These are phyloP conservation scores for Meiosimyza platycephala DNA, from an alignment of 2,888 invertebrate genomes.

Conservation along the genomic window DNA sequence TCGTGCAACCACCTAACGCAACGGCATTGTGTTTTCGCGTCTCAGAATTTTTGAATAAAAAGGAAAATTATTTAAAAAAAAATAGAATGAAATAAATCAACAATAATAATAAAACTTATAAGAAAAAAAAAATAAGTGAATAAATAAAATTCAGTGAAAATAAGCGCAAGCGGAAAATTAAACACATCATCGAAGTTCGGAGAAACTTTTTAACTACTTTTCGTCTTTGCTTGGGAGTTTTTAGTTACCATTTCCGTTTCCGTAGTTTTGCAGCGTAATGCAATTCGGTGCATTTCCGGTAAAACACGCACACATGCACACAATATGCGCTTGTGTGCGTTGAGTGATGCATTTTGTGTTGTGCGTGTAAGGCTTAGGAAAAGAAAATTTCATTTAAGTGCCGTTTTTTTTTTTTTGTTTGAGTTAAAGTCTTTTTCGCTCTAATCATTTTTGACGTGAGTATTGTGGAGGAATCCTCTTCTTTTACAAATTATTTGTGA, in stretches of 20 bases:
- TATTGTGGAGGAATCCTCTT: neutral
- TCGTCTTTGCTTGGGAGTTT: conserved; percentile 34
- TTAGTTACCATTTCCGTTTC: conserved; percentile 48
- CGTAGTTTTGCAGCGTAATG: conserved; percentile 26
- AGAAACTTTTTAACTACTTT: conserved; percentile 45
- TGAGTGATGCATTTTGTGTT: neutral
- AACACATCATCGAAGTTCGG: neutral
- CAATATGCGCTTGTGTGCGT: too few species aligned
- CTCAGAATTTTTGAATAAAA: conserved; percentile 13
- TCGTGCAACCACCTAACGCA: conserved; percentile 67
- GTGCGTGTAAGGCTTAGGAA: neutral
- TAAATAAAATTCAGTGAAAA: neutral
- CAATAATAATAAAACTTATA: neutral
- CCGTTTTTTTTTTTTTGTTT: too few species aligned
- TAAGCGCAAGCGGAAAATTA: neutral
- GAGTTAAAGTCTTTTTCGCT: too few species aligned
- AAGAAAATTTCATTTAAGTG: neutral
- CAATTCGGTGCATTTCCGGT: too few species aligned
- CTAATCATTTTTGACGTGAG: neutral
- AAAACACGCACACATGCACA: too few species aligned
- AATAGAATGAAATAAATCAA: conserved; percentile 21
- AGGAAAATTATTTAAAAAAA: conserved; percentile 13
- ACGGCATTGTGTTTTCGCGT: conserved; percentile 57
- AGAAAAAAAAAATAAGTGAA: neutral
- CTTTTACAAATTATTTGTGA: too few species aligned